These are phyloP conservation scores for Geotrypetes seraphini DNA, from an alignment of 2,797 vertebrate genomes.

Conservation along the genomic window DNA sequence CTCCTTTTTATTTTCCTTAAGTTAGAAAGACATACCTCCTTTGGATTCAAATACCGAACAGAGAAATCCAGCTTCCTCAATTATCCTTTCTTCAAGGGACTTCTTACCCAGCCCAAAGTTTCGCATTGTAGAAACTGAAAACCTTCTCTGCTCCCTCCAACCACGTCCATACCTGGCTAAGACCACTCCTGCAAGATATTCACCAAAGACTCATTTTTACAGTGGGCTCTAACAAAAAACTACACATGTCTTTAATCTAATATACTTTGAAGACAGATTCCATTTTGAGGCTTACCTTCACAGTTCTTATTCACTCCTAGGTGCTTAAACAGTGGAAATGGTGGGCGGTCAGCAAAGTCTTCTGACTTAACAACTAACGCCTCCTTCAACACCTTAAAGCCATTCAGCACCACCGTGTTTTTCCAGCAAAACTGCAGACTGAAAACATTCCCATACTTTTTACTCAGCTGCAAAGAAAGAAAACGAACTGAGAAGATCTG, in stretches of 20 bases:
- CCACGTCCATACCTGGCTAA: conserved; percentile 12
- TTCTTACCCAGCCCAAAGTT: conserved; percentile 65
- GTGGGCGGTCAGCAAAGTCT: conserved; percentile 38
- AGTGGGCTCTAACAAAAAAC: too few relatives aligned
- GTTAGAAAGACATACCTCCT: neutral
- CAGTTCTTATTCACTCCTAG: neutral
- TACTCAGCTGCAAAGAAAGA: conserved; percentile 23
- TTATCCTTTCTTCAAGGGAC: conserved; percentile 52
- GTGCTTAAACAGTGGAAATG: neutral
- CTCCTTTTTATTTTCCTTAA: too few relatives aligned
- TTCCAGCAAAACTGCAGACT: conserved; percentile 38
- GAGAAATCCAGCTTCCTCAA: neutral
- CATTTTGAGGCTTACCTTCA: conserved; percentile 26
- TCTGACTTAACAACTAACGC: conserved; percentile 30
- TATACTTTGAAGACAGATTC: neutral
- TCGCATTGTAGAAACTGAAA: conserved; percentile 40
- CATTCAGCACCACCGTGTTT: conserved; percentile 37
- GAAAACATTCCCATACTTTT: conserved; percentile 41
- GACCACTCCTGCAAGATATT: conserved; percentile 52
- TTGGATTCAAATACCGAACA: neutral
- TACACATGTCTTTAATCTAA: too few relatives aligned
- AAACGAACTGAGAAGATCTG: neutral
- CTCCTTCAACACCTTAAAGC: conserved; percentile 34
- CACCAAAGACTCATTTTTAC: too few relatives aligned
- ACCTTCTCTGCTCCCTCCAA: conserved; percentile 58